Base-by-base conservation (phyloP, 2,888 invertebrate species). In the Heteromyza rotundicornis region DNA sequence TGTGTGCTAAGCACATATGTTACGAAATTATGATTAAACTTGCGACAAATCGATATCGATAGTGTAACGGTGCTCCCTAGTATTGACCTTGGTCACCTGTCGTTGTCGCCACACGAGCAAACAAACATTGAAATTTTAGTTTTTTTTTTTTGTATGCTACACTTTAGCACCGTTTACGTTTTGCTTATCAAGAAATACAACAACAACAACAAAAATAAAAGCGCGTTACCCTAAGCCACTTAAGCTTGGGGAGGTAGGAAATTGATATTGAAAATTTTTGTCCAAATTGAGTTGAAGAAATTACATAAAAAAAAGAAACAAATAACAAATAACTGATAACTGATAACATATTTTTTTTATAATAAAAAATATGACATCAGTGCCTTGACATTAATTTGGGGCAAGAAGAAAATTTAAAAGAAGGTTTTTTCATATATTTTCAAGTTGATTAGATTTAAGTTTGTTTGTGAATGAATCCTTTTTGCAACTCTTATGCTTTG, bases 81-180 rank as follows among this genome's bases (percentile, higher is more conserved):
- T 35, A 76, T 69, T 76, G 75, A 75, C 75, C 78, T 76, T 75
- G 75, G 74, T 73, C 74, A 75, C 72, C 78, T 72, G 72, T 67
- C 70, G 67, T 64, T 69, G 74, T 68, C 68, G n/a, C n/a, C n/a
- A n/a, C 40, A 32, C n/a, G 40, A 12, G 16, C 40, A 40, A 40
- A 7, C 2, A 40, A 40, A 17, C 47, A 20, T 47, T 47, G 47
- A 20, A 47, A 47, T 19, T n/a, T 40, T 7, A 17, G 19, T n/a
- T n/a, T 7, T 7, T 40, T 40, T 14, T 40, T n/a, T n/a, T n/a
- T n/a, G 10, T 40, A 40, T 40, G 40, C 40, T 32, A 32, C 32
- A 40, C 40, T 7, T 12, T 3, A n/a, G n/a, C 3, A n/a, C n/a
- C n/a, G n/a, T n/a, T n/a, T n/a, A n/a, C n/a, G n/a, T 47, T 47